Evolutionary conservation across 2,797 vertebrate species (phyloP).

Genomic region (Graptemys geographica): DNA sequence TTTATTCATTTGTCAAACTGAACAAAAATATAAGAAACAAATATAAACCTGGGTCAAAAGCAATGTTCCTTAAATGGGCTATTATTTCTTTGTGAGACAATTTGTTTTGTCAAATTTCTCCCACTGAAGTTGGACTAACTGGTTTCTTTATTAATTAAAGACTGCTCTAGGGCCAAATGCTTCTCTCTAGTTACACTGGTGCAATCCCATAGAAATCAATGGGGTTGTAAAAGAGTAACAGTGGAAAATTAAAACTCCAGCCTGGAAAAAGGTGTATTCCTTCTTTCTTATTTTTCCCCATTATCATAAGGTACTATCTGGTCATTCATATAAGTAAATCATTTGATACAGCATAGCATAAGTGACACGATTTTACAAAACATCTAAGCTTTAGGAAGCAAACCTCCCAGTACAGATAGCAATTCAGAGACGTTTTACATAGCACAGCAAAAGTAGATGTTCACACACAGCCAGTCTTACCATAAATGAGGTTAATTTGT

Average conservation of each 20-base stretch:
- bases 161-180: background rate
- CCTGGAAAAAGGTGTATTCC: background rate
- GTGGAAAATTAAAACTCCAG: background rate
- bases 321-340: background rate
- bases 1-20: background rate
- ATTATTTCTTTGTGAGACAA: background rate
- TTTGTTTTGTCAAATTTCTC: background rate
- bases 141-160: background rate
- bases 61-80: background rate
- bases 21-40: background rate
- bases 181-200: rapidly evolving
- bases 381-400: background rate
- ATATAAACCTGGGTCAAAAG: background rate
- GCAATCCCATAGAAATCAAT: background rate
- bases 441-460: conserved; percentile 9
- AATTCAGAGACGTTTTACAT: background rate
- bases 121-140: background rate
- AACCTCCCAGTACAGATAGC: background rate
- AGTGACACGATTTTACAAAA: background rate
- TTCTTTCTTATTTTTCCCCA: background rate
- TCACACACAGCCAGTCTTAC: conserved; percentile 54
- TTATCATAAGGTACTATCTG: background rate
- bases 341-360: background rate
- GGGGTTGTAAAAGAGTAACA: background rate
- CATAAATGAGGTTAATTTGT: conserved; percentile 75